A percentile compares a stretch with the other conserved stretches of the same genome.
Conservation (phyloP, 2,113 vertebrate species). For the Entelurus aequoreus region DNA sequence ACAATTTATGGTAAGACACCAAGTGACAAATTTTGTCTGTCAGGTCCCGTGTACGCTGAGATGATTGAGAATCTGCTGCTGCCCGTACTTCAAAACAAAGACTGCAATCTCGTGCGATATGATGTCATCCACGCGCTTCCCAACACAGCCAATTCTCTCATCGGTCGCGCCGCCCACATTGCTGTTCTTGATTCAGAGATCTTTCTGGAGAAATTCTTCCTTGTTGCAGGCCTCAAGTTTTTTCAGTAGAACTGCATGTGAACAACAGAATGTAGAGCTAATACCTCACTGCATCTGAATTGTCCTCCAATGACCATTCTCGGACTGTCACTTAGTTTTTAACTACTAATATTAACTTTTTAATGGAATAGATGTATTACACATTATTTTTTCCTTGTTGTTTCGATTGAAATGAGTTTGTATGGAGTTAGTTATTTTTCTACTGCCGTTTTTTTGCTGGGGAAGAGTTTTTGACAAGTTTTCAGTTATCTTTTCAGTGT, state of each 20-base stretch:
- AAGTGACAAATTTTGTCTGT: background rate
- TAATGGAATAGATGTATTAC: slow-evolving; percentile 60
- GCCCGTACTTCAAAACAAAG: slow-evolving; percentile 92
- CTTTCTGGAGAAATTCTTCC: slow-evolving; percentile 99
- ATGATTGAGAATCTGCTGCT: slow-evolving; percentile 98
- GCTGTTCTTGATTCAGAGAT: slow-evolving; percentile 99
- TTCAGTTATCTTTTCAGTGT: slow-evolving; percentile 59
- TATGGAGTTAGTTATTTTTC: slow-evolving; percentile 85
- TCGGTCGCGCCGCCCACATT: slow-evolving; percentile 96
- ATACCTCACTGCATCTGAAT: slow-evolving; percentile 89
- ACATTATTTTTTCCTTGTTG: slow-evolving; percentile 72
- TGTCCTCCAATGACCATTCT: slow-evolving; percentile 73
- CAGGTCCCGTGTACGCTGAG: slow-evolving; percentile 95
- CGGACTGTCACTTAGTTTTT: slow-evolving; percentile 77
- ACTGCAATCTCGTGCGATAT: slow-evolving; percentile 93
- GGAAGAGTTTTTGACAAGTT: slow-evolving; percentile 24
- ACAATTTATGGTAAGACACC: background rate
- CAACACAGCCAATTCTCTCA: slow-evolving; percentile 97
- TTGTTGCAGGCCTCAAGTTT: slow-evolving; percentile 95
- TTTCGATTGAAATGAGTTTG: slow-evolving; percentile 76
- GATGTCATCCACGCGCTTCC: slow-evolving; percentile 96
- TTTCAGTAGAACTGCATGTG: slow-evolving; percentile 80
- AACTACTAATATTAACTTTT: slow-evolving; percentile 82
- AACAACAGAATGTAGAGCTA: slow-evolving; percentile 62
- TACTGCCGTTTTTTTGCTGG: slow-evolving; percentile 73